These are phyloP conservation scores for Heteropelma amictum DNA, from an alignment of 2,888 invertebrate genomes.

Conservation along the genomic window DNA sequence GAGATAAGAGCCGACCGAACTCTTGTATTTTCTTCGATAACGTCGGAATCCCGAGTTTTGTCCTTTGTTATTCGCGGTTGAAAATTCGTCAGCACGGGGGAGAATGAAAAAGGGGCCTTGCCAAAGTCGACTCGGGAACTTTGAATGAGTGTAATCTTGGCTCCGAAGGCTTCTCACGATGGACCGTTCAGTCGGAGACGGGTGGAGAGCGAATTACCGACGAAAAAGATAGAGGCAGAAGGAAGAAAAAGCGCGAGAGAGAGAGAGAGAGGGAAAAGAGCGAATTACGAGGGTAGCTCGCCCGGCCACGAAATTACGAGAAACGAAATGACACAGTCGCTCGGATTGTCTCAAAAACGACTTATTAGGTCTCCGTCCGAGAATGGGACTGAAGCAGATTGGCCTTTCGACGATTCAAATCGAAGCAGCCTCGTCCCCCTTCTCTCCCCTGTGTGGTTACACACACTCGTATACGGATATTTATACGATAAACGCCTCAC, in stretches of 20 bases:
- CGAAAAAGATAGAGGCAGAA: conserved; percentile 26
- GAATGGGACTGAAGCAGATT: conserved; percentile 32
- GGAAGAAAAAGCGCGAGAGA: conserved; percentile 1
- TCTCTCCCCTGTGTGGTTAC: conserved; percentile 13
- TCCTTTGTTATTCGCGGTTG: background rate
- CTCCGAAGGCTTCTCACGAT: conserved; percentile 57
- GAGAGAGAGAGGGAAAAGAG: conserved; percentile 28
- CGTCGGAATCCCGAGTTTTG: no score
- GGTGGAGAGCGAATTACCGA: no score
- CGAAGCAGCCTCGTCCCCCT: conserved; percentile 28
- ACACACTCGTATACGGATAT: background rate
- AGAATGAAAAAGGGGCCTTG: conserved; percentile 42
- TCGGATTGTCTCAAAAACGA: conserved; percentile 75
- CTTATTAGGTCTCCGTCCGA: conserved; percentile 70
- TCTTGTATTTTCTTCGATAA: background rate
- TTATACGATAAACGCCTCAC: background rate
- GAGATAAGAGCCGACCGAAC: background rate
- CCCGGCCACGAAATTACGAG: conserved; percentile 72
- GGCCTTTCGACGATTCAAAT: conserved; percentile 52
- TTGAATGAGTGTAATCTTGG: conserved; percentile 75
- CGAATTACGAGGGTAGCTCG: conserved; percentile 33
- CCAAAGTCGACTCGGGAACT: conserved; percentile 65
- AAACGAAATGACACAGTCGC: conserved; percentile 77
- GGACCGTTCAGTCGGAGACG: conserved; percentile 31
- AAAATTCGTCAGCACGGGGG: background rate